Evolutionary conservation across 2,113 vertebrate species (phyloP).

Genomic region (Chinchilla lanigera): DNA sequence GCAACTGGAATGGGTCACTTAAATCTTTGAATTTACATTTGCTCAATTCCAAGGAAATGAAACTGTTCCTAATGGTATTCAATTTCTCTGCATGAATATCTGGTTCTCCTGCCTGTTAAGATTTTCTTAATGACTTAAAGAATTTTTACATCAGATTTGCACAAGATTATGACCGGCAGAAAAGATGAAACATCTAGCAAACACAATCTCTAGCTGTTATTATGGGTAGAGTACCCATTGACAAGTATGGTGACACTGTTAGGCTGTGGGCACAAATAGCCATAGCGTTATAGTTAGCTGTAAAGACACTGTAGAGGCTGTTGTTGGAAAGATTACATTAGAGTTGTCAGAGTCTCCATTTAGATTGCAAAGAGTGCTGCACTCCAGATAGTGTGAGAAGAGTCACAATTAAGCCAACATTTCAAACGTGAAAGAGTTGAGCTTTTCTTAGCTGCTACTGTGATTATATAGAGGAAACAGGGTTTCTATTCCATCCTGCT

Average conservation of each 20-base stretch:
- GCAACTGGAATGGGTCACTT: not conserved
- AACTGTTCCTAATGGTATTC: not conserved
- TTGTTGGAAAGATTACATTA: not conserved
- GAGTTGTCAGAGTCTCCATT: not conserved
- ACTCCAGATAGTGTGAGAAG: not conserved
- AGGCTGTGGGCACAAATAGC: not conserved
- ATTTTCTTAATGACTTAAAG: not conserved
- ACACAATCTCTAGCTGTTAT: not conserved
- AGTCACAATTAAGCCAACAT: not conserved
- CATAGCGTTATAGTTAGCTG: not conserved
- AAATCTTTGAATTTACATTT: not conserved
- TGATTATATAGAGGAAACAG: not conserved
- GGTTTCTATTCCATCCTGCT: not conserved
- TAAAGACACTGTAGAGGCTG: not conserved
- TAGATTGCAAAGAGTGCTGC: not conserved
- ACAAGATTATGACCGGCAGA: no score
- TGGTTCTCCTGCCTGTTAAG: not conserved
- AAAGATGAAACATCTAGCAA: not conserved
- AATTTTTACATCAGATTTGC: not conserved
- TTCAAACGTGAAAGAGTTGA: not conserved
- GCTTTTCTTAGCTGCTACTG: not conserved
- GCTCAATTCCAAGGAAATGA: not conserved
- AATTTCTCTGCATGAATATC: not conserved
- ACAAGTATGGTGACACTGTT: not conserved
- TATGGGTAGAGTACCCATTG: not conserved